Percentiles rank a stretch among this genome's conserved stretches.
Evolutionary conservation across 2,113 vertebrate genomes (phyloP).

Genomic region (Cyanoliseus patagonus): DNA sequence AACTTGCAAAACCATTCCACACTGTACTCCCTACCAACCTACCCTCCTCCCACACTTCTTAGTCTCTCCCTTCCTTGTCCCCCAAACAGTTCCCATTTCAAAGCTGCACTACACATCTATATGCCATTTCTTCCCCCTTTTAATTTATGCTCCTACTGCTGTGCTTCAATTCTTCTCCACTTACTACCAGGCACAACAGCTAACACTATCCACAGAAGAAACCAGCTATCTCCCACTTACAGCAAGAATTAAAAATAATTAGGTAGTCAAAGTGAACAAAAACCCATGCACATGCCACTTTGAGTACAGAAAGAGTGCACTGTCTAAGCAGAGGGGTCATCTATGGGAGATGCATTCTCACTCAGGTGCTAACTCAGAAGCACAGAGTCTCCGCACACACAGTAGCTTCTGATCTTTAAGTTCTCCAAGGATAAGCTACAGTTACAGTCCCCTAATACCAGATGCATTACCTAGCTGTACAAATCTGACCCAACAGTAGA

Average conservation of each 20-base stretch:
- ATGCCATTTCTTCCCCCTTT: background rate
- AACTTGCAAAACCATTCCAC: background rate
- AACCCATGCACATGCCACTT: accelerated
- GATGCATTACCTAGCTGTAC: background rate
- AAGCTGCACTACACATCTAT: background rate
- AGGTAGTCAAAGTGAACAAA: background rate
- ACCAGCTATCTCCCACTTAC: background rate
- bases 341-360: background rate
- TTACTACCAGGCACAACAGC: background rate
- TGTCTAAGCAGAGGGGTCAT: background rate
- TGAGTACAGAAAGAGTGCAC: background rate
- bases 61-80: background rate
- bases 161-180: background rate
- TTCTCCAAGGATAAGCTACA: background rate
- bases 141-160: background rate
- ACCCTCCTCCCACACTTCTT: background rate
- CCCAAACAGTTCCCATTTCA: background rate
- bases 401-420: background rate
- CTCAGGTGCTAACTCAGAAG: background rate
- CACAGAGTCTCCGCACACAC: background rate
- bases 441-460: background rate
- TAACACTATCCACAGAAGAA: background rate
- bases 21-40: background rate
- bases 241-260: background rate
- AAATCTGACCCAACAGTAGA: background rate